Evolutionary conservation across 2,888 invertebrate species (phyloP).

Genomic region (Oeneis ivallda): DNA sequence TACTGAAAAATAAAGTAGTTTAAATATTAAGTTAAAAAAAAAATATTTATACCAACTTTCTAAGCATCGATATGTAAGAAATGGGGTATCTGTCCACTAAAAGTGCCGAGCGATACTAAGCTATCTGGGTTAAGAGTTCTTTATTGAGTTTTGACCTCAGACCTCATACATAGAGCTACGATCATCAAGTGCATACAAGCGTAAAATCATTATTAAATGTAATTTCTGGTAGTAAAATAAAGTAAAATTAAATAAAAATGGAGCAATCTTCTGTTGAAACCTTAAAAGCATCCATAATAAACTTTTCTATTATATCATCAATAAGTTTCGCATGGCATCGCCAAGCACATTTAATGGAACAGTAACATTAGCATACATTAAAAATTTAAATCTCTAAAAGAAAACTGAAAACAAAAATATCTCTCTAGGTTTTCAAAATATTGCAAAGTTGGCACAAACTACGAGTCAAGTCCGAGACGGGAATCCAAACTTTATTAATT

Average conservation of each 20-base stretch:
- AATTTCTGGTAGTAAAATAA: too few relatives aligned
- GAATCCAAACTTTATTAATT: constrained; percentile 54
- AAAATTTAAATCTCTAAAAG: constrained; percentile 23
- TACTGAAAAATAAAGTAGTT: constrained; percentile 70
- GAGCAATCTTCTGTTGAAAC: too few relatives aligned
- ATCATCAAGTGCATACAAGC: too few relatives aligned
- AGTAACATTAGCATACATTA: constrained; percentile 10
- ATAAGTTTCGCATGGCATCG: constrained; percentile 13
- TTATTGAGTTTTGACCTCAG: too few relatives aligned
- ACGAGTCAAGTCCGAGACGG: constrained; percentile 53
- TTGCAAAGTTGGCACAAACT: constrained; percentile 71
- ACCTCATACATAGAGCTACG: too few relatives aligned
- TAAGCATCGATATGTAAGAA: constrained; percentile 60
- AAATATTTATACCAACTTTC: constrained; percentile 63
- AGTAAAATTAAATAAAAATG: too few relatives aligned
- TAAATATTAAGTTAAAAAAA: constrained; percentile 50
- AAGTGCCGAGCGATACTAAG: constrained; percentile 17
- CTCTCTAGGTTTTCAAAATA: constrained; percentile 9
- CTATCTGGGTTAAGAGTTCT: neutral
- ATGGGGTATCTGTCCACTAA: neutral
- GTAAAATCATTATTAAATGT: too few relatives aligned
- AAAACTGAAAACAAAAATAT: constrained; percentile 26
- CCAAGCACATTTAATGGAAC: constrained; percentile 6
- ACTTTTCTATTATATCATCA: too few relatives aligned
- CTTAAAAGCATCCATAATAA: neutral